Base-by-base conservation (phyloP, 2,888 invertebrate species). In the Mimumesa dahlbomi region DNA sequence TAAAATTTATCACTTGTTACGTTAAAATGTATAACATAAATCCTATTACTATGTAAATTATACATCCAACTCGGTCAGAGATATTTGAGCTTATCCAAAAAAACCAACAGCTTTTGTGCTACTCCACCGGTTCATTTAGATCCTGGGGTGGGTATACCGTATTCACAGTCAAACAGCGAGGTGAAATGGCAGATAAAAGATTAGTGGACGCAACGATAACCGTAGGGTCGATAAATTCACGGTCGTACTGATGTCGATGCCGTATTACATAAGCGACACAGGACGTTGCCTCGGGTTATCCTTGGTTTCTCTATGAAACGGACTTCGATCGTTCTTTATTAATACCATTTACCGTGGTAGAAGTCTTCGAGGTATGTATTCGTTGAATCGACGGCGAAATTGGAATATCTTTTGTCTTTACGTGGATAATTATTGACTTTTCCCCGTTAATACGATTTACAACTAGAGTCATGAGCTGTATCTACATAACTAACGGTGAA, bases 171-270 rank as follows among this genome's bases (percentile, higher is more conserved):
- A 64, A 57, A 45, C 7, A 42, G 16, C 14, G 29, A 65, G 21
- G 14, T 36, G 43, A 45, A 64, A 22, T 29, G 38, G 2, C 56
- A 9, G 45, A 34, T 13, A 16, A 36, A 46, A n/a, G 52, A 64
- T 68, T 58, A 57, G 64, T 48, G 18, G 50, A 21, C 43, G 40
- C 42, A 42, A 64, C 50, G 72, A 72, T 73, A 66, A 61, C 22
- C 36, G 34, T 42, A 50, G 56, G 56, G 75, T 85, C 83, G 77
- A 84, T 83, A 79, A 76, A 83, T 83, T 84, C 82, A 84, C 77
- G 82, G 79, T 66, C 84, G 67, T 59, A 29, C 21, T 52, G 40
- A 29, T 48, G 43, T 54, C 38, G 53, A 43, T 69, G 43, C 14
- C 50, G 50, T 22, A 46, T 83, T 84, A 83, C 59, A 52, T 77